A percentile compares a stretch with the other conserved stretches of the same genome.
Conservation (phyloP, 2,888 invertebrate genomes). For the Tribolium freemani region DNA sequence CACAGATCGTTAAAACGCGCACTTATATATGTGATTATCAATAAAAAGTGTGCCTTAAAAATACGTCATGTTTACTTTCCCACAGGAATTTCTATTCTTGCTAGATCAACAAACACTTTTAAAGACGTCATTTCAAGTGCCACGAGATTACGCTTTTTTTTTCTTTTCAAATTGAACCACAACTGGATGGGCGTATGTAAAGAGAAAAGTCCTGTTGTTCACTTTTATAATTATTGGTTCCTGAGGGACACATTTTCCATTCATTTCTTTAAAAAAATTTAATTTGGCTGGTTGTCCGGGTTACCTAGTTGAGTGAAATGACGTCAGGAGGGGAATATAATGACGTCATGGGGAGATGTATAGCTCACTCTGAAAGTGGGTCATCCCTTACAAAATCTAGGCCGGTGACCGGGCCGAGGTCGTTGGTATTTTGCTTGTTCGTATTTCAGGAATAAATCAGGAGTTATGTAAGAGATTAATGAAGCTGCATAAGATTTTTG, state of each 20-base stretch:
- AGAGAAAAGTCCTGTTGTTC: not conserved
- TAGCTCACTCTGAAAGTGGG: slow-evolving; percentile 43
- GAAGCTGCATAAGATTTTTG: no score
- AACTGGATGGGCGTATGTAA: not conserved
- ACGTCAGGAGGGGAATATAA: slow-evolving; percentile 43
- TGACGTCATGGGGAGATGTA: slow-evolving; percentile 38
- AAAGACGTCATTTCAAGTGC: not conserved
- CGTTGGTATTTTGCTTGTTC: slow-evolving; percentile 47
- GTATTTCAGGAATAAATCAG: slow-evolving; percentile 13
- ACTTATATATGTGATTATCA: not conserved
- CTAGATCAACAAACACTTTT: not conserved
- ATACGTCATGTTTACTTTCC: not conserved
- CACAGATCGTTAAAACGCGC: slow-evolving; percentile 34
- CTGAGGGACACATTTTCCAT: not conserved
- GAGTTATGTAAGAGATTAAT: slow-evolving; percentile 2
- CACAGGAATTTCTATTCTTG: not conserved
- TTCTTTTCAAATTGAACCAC: not conserved
- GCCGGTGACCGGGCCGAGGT: slow-evolving; percentile 59
- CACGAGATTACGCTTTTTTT: not conserved
- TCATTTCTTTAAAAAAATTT: slow-evolving; percentile 7
- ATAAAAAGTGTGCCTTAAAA: not conserved
- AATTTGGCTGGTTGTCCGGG: slow-evolving; percentile 22
- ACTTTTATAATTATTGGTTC: not conserved
- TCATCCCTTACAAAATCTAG: slow-evolving; percentile 52
- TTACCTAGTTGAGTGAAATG: slow-evolving; percentile 27